Base-by-base conservation (phyloP, 2,113 vertebrate genomes). In the Chiloscyllium plagiosum region DNA sequence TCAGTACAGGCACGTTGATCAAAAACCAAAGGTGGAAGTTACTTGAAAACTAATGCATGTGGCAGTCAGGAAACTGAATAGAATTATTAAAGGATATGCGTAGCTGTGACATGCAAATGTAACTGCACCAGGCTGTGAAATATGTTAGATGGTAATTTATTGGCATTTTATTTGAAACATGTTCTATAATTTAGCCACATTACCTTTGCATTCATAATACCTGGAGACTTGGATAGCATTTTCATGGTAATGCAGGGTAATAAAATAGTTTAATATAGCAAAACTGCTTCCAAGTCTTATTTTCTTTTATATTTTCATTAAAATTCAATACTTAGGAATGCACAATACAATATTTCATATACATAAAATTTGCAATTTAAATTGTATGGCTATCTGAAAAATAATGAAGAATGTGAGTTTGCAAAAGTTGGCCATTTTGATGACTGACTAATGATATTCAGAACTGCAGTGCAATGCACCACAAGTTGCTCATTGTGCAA, bases 231-330 rank as follows among this genome's bases (percentile, higher is more conserved):
- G n/a, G 89, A n/a, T 65, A 65, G 61, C 65, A 19, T 93, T 93
- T 93, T 93, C 7, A 68, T 22, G 61, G 61, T 37, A 68, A 66
- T 66, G 33, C 65, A 37, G n/a, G 6, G 33, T 37, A 93, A 93
- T 68, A 66, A 92, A 65, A 61, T 61, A 92, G 29, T 61, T 89
- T 92, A n/a, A 66, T 93, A 61, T 93, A 66, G 61, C 56, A 68
- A 93, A 93, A 93, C 61, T 66, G 61, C 89, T 93, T 61, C 61
- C 89, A 93, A n/a, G 15, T 33, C 89, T 66, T 20, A 93, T 66
- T 37, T 93, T 66, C 61, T 37, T 37, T 93, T 93, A n/a, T 93
- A 68, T 93, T 68, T 66, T 93, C 17, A 37, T 93, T 93, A 66
- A 66, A 93, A 37, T 66, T 93, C 61, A 93, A 93, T 66, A 66